Evolutionary conservation across 2,797 vertebrate genomes (phyloP), one percentile per base, ranked within the genome.

Genomic region (Acanthornis magna): DNA sequence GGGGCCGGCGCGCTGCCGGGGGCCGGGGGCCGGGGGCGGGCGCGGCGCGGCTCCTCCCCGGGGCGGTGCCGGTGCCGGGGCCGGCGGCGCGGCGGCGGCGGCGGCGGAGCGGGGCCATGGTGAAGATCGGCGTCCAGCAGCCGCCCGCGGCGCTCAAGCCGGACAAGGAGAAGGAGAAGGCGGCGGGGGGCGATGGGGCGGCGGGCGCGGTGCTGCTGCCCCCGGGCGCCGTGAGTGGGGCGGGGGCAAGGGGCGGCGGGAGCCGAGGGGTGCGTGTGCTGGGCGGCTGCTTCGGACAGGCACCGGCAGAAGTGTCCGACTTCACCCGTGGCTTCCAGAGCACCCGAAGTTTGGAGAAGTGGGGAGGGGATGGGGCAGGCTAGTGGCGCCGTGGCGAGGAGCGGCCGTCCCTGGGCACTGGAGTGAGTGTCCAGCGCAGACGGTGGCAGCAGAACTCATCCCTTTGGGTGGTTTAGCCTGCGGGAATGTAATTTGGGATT

Each of bases 351-450:
- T 72, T 3, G 19, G 62, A 43, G 77, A 8, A 60, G 61, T 10
- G 23, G 36, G 58, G 45, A 53, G 25, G 48, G 38, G 7, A 36
- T 34, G 60, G 58, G 63, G 42, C 48, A 19, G 85, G 23, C 21
- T 1, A 3, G n/a, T 3, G 32, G 50, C 1, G 1, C 47, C 26
- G 1, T 9, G 23, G 4, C 0, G 5, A 14, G 57, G 7, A 5
- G 25, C 14, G 3, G 38, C 15, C 3, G 7, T 27, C 42, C 51
- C 9, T 6, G 57, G 61, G 25, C 61, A 2, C 71, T 12, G 18
- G 18, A 34, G 34, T 1, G 9, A 25, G 12, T 19, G 58, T 23
- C 34, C 60, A 7, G 90, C 1, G 6, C 4, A 1, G 62, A 5
- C 29, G 10, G 53, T 5, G 51, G 50, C n/a, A 1, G 70, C 30